Evolutionary conservation across 2,797 vertebrate species (phyloP).

Genomic region (Eulemur albifrons): DNA sequence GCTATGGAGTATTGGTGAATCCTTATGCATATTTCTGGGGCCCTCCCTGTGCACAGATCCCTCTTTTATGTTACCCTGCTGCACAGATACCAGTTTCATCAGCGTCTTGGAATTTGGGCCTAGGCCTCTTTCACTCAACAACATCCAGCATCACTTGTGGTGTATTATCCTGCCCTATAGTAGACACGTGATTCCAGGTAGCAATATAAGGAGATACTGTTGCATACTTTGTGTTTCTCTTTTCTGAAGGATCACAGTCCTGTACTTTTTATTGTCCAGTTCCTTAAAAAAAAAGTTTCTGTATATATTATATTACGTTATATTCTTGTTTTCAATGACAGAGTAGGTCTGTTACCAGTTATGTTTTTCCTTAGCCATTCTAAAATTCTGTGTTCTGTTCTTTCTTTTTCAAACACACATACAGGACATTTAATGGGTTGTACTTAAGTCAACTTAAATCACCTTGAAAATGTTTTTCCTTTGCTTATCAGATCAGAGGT

Average conservation of each 20-base stretch:
- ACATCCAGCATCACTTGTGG: neutral
- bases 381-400: neutral
- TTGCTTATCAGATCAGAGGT: neutral
- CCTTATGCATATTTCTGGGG: neutral
- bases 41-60: neutral
- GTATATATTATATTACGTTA: neutral
- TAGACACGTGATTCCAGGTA: neutral
- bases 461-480: neutral
- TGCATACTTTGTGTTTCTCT: neutral
- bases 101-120: neutral
- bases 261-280: neutral
- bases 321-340: neutral
- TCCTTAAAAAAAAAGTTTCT: neutral
- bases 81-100: neutral
- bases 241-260: neutral
- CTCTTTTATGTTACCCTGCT: neutral
- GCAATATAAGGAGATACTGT: neutral
- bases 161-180: neutral
- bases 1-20: neutral
- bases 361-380: neutral
- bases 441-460: neutral
- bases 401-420: neutral
- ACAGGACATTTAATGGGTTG: neutral
- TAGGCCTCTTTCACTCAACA: neutral
- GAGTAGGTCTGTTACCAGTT: neutral